Conservation (phyloP, 2,797 vertebrate genomes). For the Chrosomus eos region DNA sequence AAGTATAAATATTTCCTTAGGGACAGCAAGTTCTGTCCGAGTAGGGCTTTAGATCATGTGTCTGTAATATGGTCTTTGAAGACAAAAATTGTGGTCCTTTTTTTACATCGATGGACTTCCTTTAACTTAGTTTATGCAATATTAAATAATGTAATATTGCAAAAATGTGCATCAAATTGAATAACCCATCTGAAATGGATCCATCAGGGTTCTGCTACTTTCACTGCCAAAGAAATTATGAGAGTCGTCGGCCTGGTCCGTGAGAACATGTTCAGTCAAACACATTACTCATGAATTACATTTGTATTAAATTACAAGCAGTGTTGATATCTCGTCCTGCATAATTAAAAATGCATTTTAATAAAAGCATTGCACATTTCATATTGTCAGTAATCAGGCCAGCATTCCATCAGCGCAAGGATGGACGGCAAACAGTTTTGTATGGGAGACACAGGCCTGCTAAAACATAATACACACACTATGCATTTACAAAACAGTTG, state of each 20-base stretch:
- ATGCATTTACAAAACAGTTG: not conserved
- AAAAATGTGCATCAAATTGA: not conserved
- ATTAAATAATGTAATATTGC: not conserved
- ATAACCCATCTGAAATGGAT: not conserved
- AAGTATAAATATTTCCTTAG: not conserved
- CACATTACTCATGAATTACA: conserved; percentile 67
- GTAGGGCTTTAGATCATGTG: not conserved
- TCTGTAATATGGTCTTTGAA: not conserved
- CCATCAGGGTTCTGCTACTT: not conserved
- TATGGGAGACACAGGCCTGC: not conserved
- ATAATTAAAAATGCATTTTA: conserved; percentile 65
- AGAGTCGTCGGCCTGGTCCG: not conserved
- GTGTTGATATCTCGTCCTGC: conserved; percentile 63
- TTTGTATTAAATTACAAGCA: conserved; percentile 68
- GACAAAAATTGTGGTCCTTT: not conserved
- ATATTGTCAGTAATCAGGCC: conserved; percentile 36
- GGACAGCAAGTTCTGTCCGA: not conserved
- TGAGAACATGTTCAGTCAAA: conserved; percentile 12
- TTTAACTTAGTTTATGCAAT: not conserved
- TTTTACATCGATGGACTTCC: not conserved
- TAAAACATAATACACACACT: conserved; percentile 1
- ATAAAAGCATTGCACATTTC: conserved; percentile 62
- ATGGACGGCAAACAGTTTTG: conserved; percentile 6
- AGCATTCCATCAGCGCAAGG: not conserved
- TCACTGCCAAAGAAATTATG: conserved; percentile 20